Evolutionary conservation across 2,113 vertebrate species (phyloP), one percentile per base, ranked within the genome.

Genomic region (Nanorana parkeri): DNA sequence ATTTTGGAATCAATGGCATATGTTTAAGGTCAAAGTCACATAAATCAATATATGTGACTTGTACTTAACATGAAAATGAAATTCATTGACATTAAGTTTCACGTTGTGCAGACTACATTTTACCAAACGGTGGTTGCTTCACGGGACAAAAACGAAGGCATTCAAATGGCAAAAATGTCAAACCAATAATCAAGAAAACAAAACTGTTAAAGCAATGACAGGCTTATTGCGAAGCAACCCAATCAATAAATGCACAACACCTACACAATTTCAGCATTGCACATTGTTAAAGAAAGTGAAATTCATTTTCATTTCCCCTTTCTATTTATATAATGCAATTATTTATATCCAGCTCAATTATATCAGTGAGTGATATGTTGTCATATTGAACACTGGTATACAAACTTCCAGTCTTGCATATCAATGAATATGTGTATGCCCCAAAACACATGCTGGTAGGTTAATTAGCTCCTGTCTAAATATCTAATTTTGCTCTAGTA

Each of bases 1-100:
- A 77, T 61, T 66, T 47, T 29, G 61, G 69, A 77, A 77, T 77
- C 75, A 77, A 77, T 77, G 61, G 36, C 47, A 77, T 54, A 77
- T 76, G 73, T 77, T 77, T 77, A 77, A 77, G 75, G 75, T 77
- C 75, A 77, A 64, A 77, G 75, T 47, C 75, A 54, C 75, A 77
- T 52, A 77, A 77, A 77, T 77, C 75, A 66, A 77, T 77, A 66
- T 77, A 63, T 77, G 75, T 77, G 75, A 77, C 61, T 77, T 77
- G 75, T 77, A 77, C 65, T 77, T 77, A 77, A 77, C 75, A 77
- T 77, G 61, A 77, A 77, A 77, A 77, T 77, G 75, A 65, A 77
- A 77, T 77, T 77, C 75, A 77, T 77, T 65, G 75, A 77, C 61
- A 66, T 52, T 66, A 61, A 5, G 23, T 65, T 41, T 77, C 75